Base-by-base conservation (phyloP, 2,888 invertebrate genomes). In the Andrena flavipes region DNA sequence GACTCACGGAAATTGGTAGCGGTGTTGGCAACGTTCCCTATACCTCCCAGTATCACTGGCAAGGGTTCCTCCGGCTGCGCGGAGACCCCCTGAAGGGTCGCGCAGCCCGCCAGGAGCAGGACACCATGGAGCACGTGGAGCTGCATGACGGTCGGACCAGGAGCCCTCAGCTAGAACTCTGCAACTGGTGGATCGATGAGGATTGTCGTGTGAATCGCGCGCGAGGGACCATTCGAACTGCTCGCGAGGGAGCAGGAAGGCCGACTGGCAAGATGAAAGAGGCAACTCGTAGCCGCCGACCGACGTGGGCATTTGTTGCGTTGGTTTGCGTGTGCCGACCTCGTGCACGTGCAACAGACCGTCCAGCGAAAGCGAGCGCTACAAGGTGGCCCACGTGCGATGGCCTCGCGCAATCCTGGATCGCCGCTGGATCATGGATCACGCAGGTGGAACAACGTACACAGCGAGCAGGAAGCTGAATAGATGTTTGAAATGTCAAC, bases 1-100 rank as follows among this genome's bases (percentile, higher is more conserved):
- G 59, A 92, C 93, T 90, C 83, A 93, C 93, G 77, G 68, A 92
- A 91, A 87, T 92, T 91, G 1, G 91, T 90, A 3, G 93, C 92
- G 59, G 88, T 90, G 3, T 85, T 87, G 0, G 93, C 93, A 29
- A 90, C 92, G 56, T 91, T 93, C 13, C 88, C 92, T 35, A 93
- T 91, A 29, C 92, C 91, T n/a, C 84, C 91, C 20, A 93, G 82
- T 48, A 93, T 83, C 10, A 78, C 74, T 1, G 89, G 88, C 49
- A 83, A 23, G 30, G 85, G 67, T 13, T 89, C 89, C 8, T 82
- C 54, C 0, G 87, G 82, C 23, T 82, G 86, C 33, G 87, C 67
- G 30, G 23, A 63, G 13, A 48, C 35, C 26, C 20, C 10, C 7
- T 51, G 70, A 23, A 80, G 49, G 23, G 20, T 20, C 48, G 26